Base-by-base conservation (phyloP, 2,888 invertebrate genomes). In the Scaptomyza flava region DNA sequence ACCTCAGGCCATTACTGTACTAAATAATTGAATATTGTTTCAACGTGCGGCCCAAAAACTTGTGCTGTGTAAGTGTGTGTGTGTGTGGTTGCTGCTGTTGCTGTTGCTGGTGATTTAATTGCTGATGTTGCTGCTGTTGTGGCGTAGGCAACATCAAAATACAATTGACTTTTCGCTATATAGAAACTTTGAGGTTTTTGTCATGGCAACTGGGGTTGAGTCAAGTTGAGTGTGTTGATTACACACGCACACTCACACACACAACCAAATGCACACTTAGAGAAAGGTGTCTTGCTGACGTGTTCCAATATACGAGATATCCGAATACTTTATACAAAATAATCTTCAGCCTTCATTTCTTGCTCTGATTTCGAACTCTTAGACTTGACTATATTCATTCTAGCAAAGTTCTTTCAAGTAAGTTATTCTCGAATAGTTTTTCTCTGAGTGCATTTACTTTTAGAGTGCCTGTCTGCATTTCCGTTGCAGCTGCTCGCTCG, bases 101-200 rank as follows among this genome's bases (percentile, higher is more conserved):
- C 43, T 48, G 54, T 57, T 65, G 30, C 45, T 36, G n/a, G 38
- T 66, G 57, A 59, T 52, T 62, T 53, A 48, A 51, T 46, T 61
- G 70, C 12, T 68, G 58, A 17, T 68, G 45, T 27, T 67, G 52
- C 31, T 57, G 27, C 2, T 62, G 38, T 68, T 72, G 74, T 33
- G 63, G 76, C 51, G 30, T 36, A 46, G 62, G 48, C 72, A 72
- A 74, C 84, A 86, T 79, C 81, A 84, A 87, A 84, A 84, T 73
- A 76, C 83, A 84, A 87, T 84, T 84, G 87, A 84, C 83, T 87
- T 83, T 87, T 81, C 76, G 71, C 72, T 78, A 79, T 73, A 82
- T 77, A 68, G 76, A 70, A 85, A 84, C 69, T 78, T 84, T 75
- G 79, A 72, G 83, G 72, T 81, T 83, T 63, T 67, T 77, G 72